Evolutionary conservation across 1,140 invertebrate species (phyloP).

Genomic region (Drosophila santomea): DNA sequence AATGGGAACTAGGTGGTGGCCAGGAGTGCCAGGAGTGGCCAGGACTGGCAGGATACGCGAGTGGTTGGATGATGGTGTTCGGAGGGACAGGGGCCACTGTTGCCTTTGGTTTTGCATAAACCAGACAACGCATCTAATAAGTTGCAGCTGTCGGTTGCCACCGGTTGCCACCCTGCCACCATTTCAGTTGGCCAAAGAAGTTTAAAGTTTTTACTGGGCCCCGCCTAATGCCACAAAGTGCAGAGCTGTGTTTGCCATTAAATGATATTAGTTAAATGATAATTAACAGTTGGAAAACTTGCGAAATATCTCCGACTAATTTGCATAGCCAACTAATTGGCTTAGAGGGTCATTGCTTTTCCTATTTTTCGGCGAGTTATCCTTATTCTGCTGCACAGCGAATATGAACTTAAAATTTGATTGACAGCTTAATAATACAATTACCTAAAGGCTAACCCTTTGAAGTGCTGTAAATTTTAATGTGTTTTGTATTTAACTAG

Average conservation of each 20-base stretch:
- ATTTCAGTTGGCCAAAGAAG: constrained; percentile 26
- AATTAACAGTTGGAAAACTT: constrained; percentile 69
- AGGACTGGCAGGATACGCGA: constrained; percentile 1
- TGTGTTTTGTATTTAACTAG: no score
- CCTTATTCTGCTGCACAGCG: neutral
- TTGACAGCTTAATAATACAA: constrained; percentile 3
- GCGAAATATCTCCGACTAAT: constrained; percentile 53
- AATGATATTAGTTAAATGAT: constrained; percentile 76
- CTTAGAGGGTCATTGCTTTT: constrained; percentile 71
- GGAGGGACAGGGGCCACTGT: constrained; percentile 53
- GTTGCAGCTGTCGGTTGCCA: constrained; percentile 70
- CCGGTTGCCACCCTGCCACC: no score
- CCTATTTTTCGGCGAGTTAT: constrained; percentile 33
- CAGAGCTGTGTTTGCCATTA: constrained; percentile 75
- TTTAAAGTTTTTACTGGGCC: constrained; percentile 40
- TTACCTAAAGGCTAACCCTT: no score
- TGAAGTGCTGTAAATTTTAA: no score
- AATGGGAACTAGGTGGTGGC: constrained; percentile 53
- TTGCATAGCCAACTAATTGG: constrained; percentile 74
- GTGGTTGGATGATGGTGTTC: constrained; percentile 1
- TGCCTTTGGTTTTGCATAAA: constrained; percentile 77
- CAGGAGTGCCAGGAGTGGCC: neutral
- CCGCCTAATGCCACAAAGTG: constrained; percentile 67
- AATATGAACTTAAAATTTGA: neutral
- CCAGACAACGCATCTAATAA: constrained; percentile 69